Evolutionary conservation across 2,797 vertebrate genomes (phyloP), one percentile per base, ranked within the genome.

Genomic region (Chlorospingus semifuscus): DNA sequence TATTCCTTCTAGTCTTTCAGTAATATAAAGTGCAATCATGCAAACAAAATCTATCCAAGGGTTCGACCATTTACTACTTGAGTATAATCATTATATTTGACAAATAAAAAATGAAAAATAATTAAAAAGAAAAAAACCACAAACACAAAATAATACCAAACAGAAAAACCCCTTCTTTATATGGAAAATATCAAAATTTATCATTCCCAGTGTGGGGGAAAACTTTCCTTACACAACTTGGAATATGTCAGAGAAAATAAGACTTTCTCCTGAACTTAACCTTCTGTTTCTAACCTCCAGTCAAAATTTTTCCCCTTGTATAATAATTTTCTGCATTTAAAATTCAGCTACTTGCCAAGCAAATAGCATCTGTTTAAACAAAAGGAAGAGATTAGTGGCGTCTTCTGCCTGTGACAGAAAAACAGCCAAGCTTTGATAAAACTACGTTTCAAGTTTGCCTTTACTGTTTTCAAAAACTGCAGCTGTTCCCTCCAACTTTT

Each of bases 341-440:
- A 92, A 93, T 95, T 94, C 87, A 95, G 49, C 26, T 71, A 60
- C 88, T 90, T 77, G 47, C 65, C 75, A 78, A 69, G 70, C 44
- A 80, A 94, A 65, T 71, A 84, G 46, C 85, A 93, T 92, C 83
- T 95, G 88, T 91, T 94, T 83, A 94, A 96, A 94, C 77, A 93
- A 84, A 87, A 95, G 19, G 24, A 93, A 92, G 89, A 77, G 68
- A 95, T 95, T 97, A 95, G 81, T 85, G 60, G 44, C 0, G 17
- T 90, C 76, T 89, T 87, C 50, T 71, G 22, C 57, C 72, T 81
- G 60, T 83, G 55, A 93, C 18, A 76, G 60, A 52, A 90, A 86
- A 95, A 80, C 37, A 92, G 53, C 42, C 46, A 94, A 84, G 68
- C 85, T 96, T 78, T 93, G 72, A 91, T 75, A 90, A 88, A 82